Evolutionary conservation across 1,140 invertebrate species (phyloP), one percentile per base, ranked within the genome.

Genomic region (Nasonia giraulti): DNA sequence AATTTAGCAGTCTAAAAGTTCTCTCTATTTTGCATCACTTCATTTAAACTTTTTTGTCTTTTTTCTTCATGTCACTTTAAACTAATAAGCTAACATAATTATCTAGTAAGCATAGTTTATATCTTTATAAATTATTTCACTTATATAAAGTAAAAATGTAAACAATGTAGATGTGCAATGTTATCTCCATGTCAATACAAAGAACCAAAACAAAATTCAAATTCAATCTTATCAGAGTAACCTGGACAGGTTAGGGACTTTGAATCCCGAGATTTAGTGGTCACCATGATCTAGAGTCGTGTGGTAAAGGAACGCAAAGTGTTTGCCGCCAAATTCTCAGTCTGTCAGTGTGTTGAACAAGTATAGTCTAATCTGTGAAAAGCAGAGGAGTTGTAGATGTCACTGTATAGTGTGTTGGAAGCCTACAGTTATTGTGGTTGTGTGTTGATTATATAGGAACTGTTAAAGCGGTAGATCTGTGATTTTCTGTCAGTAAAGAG

Each of bases 311-410:
- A 6, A 74, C 20, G 75, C 71, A 47, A 79, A 79, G 76, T 80
- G 83, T 84, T 84, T 85, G 55, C 83, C 78, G 83, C 83, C 83
- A 85, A 85, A 84, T 76, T 17, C 14, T 31, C 23, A 37, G 27
- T 55, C 31, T 75, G 68, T 47, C 44, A 37, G 14, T 81, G 69
- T 69, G 37, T 76, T 76, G 69, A 69, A 84, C 33, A 80, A 80
- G 31, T 74, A 33, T 8, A 74, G 74, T 73, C 14, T 17, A 31
- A 33, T 79, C 66, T 84, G 27, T 73, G 47, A 84, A 66, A 40
- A 73, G 68, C 27, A 55, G 10, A 11, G 33, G 17, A 73, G 69
- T 66, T 17, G 37, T 85, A 80, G 83, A 80, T 80, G 71, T 76
- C 78, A 68, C 83, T 75, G 83, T 81, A 17, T 71, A 47, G 78